Evolutionary conservation across 2,113 vertebrate genomes (phyloP), one percentile per base, ranked within the genome.

Genomic region (Plecturocebus donacophilus): DNA sequence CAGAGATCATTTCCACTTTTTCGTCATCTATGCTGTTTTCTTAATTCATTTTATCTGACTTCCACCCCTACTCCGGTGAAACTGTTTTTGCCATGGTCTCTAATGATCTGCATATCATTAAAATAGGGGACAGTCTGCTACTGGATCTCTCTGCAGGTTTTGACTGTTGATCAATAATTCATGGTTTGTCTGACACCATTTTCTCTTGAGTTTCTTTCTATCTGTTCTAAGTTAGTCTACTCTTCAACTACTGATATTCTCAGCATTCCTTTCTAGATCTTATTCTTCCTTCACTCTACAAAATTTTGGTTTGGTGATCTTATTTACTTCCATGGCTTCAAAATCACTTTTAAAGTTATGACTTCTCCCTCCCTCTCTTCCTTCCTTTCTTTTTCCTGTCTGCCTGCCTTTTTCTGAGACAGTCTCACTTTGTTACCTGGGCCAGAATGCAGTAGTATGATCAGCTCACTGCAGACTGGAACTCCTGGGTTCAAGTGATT

Each of bases 21-120:
- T 87, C n/a, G 54, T 93, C 49, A 75, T 77, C 64, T 6, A 32
- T 42, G 8, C 30, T 95, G 16, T 90, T 66, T 90, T 56, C 64
- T 87, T 87, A 70, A 90, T 90, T 23, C 23, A n/a, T 93, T 93
- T 95, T n/a, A 21, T 71, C 64, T 95, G 38, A 52, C 23, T 92
- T 96, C 27, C 6, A 66, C 66, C 80, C 42, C 93, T 54, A 13
- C 45, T 52, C 25, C 45, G 45, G 7, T 70, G 40, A 77, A 87
- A 45, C 56, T 66, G 19, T 70, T 84, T 38, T 93, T 90, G n/a
- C n/a, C 13, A 2, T 52, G 58, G 17, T 32, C 4, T 73, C 42
- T 77, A 35, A 21, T 71, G 9, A 70, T 73, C 47, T 95, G 17
- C 0, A 7, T 73, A 5, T 70, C 83, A 79, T 71, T 68, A 68